Percentiles rank a stretch among this genome's conserved stretches.
Evolutionary conservation across 2,888 invertebrate genomes (phyloP).

Genomic region (Argyresthia goedartella): DNA sequence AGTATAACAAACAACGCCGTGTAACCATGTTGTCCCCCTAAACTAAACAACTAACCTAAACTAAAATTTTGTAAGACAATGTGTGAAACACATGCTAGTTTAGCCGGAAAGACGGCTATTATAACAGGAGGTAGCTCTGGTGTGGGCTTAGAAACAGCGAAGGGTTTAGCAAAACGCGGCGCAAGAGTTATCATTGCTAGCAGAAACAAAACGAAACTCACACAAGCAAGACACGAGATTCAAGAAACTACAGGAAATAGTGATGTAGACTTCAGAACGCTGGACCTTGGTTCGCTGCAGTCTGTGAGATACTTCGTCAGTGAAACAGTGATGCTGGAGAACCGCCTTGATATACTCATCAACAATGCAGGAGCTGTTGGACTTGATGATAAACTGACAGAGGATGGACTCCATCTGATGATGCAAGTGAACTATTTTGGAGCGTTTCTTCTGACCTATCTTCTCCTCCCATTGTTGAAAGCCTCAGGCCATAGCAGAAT

Average conservation of each 20-base stretch:
- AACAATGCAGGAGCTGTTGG: conserved; percentile 72
- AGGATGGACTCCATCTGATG: conserved; percentile 74
- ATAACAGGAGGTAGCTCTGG: conserved; percentile 56
- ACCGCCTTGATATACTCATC: conserved; percentile 59
- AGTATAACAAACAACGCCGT: too few relatives aligned
- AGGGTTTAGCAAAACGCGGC: conserved; percentile 51
- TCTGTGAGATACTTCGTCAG: conserved; percentile 68
- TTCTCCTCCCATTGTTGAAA: conserved; percentile 69
- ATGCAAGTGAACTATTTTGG: conserved; percentile 82
- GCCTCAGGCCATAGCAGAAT: conserved; percentile 71
- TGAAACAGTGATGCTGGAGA: conserved; percentile 43
- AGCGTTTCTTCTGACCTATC: conserved; percentile 78
- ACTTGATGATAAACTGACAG: conserved; percentile 55
- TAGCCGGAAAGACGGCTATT: conserved; percentile 47
- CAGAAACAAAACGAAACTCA: conserved; percentile 53
- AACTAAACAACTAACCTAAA: not conserved
- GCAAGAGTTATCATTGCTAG: conserved; percentile 66
- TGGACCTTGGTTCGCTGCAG: conserved; percentile 55
- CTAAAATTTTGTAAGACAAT: conserved; percentile 9
- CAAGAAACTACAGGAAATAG: conserved; percentile 35
- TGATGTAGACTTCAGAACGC: conserved; percentile 31
- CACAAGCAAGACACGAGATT: conserved; percentile 37
- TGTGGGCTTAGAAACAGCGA: conserved; percentile 53
- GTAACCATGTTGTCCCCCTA: too few relatives aligned
- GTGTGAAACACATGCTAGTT: conserved; percentile 31